Percentiles rank a stretch among this genome's conserved stretches.
Evolutionary conservation across 2,113 vertebrate species (phyloP).

Genomic region (Campylorhamphus procurvoides): DNA sequence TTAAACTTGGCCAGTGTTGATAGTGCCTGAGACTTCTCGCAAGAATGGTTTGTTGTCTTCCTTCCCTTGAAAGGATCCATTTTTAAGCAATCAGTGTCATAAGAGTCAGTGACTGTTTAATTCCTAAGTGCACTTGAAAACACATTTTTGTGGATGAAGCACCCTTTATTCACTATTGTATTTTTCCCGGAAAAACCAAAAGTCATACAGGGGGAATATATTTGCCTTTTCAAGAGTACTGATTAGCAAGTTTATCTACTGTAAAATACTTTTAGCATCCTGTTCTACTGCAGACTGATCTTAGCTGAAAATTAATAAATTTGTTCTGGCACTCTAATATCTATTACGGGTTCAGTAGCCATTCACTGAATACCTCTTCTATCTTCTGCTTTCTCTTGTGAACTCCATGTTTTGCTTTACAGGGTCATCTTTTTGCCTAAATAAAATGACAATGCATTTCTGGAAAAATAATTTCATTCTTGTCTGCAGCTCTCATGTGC

Average conservation of each 20-base stretch:
- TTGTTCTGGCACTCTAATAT: neutral
- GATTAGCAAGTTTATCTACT: neutral
- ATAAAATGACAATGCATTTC: neutral
- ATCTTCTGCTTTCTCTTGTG: neutral
- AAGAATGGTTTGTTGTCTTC: constrained; percentile 39
- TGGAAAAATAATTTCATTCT: neutral
- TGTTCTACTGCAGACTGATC: neutral
- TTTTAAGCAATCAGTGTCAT: constrained; percentile 27
- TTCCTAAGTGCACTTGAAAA: constrained; percentile 12
- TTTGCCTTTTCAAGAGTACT: neutral
- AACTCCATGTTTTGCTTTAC: neutral
- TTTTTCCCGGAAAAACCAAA: constrained; percentile 23
- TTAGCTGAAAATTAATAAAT: neutral
- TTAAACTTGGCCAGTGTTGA: neutral
- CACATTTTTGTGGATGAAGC: neutral
- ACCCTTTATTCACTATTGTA: constrained; percentile 10
- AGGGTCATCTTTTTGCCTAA: neutral
- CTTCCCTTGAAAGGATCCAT: neutral
- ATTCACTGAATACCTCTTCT: rapidly evolving
- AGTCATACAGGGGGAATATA: neutral
- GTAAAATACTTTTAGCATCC: neutral
- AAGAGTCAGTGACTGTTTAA: constrained; percentile 15
- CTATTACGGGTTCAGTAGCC: neutral
- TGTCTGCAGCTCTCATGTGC: neutral
- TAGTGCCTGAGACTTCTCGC: neutral